These are phyloP conservation scores for Myanophis thanlyinensis DNA, from an alignment of 2,113 vertebrate genomes.

Conservation along the genomic window DNA sequence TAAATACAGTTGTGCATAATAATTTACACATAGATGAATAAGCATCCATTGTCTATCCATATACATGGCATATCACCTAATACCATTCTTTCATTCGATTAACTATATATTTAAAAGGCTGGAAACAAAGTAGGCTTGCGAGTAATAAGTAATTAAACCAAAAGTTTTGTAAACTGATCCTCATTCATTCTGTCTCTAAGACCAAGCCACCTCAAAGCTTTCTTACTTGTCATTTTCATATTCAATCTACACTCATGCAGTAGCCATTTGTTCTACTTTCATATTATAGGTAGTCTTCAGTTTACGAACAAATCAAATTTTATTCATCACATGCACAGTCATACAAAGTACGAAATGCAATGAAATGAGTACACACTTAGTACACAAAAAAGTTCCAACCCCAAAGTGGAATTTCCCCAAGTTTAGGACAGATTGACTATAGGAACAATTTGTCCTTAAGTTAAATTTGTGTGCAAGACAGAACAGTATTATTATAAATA, in stretches of 20 bases:
- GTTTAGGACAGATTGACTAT: background rate
- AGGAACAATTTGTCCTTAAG: background rate
- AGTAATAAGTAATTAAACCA: background rate
- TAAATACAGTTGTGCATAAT: background rate
- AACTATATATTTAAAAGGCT: background rate
- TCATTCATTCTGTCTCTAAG: background rate
- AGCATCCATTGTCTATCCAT: background rate
- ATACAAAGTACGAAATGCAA: too few species aligned
- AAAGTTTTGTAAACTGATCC: background rate
- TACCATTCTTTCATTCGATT: background rate
- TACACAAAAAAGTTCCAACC: background rate
- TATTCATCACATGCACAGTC: too few species aligned
- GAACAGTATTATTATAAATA: background rate
- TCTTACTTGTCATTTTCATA: background rate
- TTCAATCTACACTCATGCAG: background rate
- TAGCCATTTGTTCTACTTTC: background rate
- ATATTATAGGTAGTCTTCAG: background rate
- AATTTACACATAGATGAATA: background rate
- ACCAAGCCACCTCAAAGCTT: background rate
- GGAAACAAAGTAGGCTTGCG: background rate
- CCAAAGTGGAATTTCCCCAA: background rate
- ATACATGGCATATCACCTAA: background rate
- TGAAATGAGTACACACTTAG: too few species aligned
- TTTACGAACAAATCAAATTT: too few species aligned
- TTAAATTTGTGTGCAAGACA: background rate